phyloP scores from a whole-genome alignment of 2,888 invertebrate species.

The Mesoligia furuncula region DNA sequence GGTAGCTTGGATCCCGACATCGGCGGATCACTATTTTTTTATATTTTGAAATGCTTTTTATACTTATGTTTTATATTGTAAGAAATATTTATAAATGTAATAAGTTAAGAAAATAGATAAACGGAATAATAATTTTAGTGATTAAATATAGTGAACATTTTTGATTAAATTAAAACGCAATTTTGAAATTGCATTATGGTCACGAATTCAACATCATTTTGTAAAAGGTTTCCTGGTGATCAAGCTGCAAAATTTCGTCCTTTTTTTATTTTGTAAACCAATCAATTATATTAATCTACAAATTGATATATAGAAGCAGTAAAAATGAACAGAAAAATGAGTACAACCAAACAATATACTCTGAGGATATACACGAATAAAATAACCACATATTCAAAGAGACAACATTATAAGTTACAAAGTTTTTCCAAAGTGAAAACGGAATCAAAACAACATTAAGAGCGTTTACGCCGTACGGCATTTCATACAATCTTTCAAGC shows the following conservation, averaged over 20 bases:
- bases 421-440: constrained; percentile 16
- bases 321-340: neutral
- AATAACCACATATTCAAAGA: neutral
- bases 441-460: constrained; percentile 39
- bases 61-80: too few relatives aligned
- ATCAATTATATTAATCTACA: neutral
- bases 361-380: neutral
- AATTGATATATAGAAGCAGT: too few relatives aligned
- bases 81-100: too few relatives aligned
- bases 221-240: neutral
- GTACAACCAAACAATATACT: neutral
- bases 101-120: too few relatives aligned
- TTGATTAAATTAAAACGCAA: neutral
- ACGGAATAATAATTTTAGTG: too few relatives aligned
- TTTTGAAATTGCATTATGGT: neutral
- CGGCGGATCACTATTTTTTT: too few relatives aligned
- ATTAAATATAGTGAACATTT: too few relatives aligned
- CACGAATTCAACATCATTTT: neutral
- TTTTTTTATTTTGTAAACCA: neutral
- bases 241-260: too few relatives aligned
- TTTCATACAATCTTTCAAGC: too few relatives aligned
- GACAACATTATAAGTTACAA: constrained; percentile 4
- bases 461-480: too few relatives aligned
- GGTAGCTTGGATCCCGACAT: too few relatives aligned
- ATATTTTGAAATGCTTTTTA: too few relatives aligned